phyloP scores from a whole-genome alignment of 1,140 invertebrate species.

The Meloidogyne floridensis region DNA sequence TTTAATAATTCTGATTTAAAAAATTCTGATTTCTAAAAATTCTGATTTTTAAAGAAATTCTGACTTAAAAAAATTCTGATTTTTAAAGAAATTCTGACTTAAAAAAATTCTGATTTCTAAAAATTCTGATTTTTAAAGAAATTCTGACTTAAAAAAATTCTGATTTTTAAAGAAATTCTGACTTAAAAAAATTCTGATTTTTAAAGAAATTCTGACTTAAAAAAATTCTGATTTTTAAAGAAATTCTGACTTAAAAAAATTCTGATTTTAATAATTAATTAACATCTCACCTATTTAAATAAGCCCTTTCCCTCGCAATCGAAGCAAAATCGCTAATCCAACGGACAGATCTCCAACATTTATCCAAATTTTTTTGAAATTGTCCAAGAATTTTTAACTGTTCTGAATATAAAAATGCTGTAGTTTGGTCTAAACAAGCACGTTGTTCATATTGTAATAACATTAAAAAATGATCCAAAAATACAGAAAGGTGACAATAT shows the following conservation, averaged over 20 bases:
- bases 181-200: constrained; percentile 7
- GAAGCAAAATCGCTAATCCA: constrained; percentile 52
- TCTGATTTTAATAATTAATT: too few species aligned
- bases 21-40: too few species aligned
- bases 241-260: too few species aligned
- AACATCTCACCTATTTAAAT: not conserved
- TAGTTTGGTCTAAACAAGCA: constrained; percentile 43
- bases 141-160: too few species aligned
- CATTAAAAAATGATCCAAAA: constrained; percentile 50
- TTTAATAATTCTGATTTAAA: too few species aligned
- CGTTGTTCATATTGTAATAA: constrained; percentile 48
- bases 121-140: too few species aligned
- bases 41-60: not conserved
- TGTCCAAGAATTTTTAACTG: constrained; percentile 40
- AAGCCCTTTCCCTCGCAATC: constrained; percentile 36
- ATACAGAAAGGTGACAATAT: constrained; percentile 47
- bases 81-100: not conserved
- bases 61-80: not conserved
- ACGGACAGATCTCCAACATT: constrained; percentile 39
- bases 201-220: not conserved
- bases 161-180: not conserved
- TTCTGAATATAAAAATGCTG: constrained; percentile 40
- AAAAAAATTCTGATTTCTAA: not conserved
- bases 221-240: not conserved
- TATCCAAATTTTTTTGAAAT: constrained; percentile 42